phyloP scores from a whole-genome alignment of 2,888 invertebrate genomes.

The Spodoptera picta region DNA sequence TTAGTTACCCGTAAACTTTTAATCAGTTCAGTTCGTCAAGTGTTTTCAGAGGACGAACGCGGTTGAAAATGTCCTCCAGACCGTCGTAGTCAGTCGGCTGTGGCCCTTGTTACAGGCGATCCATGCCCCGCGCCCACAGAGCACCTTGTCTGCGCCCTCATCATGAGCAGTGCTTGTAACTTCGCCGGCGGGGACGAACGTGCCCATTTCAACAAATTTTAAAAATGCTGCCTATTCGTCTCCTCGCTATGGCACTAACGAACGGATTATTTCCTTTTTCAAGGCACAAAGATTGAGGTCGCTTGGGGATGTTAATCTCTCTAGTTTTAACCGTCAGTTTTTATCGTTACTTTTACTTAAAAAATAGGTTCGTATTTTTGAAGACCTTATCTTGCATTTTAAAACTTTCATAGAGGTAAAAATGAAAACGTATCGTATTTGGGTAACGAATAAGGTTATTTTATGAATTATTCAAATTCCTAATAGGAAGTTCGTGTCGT shows the following conservation, averaged over 20 bases:
- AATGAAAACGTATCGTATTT: slow-evolving; percentile 48
- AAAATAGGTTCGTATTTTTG: slow-evolving; percentile 16
- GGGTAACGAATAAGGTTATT: slow-evolving; percentile 52
- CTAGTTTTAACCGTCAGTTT: slow-evolving; percentile 17
- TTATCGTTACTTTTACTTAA: slow-evolving; percentile 4
- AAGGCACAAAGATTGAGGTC: slow-evolving; percentile 39
- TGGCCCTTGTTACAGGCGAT: slow-evolving; percentile 54
- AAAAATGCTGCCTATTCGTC: slow-evolving; percentile 39
- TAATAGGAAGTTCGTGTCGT: slow-evolving; percentile 70
- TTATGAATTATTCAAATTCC: slow-evolving; percentile 74
- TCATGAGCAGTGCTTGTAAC: slow-evolving; percentile 54
- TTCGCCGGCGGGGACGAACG: slow-evolving; percentile 39
- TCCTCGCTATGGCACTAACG: slow-evolving; percentile 57
- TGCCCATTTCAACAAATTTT: slow-evolving; percentile 44
- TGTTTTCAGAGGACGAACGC: slow-evolving; percentile 55
- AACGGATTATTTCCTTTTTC: slow-evolving; percentile 60
- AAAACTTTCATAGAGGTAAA: slow-evolving; percentile 50
- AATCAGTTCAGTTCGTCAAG: slow-evolving; percentile 49
- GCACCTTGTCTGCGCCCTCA: slow-evolving; percentile 58
- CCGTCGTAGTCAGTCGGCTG: slow-evolving; percentile 49
- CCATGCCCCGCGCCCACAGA: slow-evolving; percentile 46
- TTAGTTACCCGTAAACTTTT: slow-evolving; percentile 46
- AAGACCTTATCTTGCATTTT: slow-evolving; percentile 17
- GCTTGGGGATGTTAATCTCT: slow-evolving; percentile 39
- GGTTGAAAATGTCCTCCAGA: slow-evolving; percentile 58